phyloP scores from a whole-genome alignment of 2,797 vertebrate genomes.

The Microcaecilia unicolor region DNA sequence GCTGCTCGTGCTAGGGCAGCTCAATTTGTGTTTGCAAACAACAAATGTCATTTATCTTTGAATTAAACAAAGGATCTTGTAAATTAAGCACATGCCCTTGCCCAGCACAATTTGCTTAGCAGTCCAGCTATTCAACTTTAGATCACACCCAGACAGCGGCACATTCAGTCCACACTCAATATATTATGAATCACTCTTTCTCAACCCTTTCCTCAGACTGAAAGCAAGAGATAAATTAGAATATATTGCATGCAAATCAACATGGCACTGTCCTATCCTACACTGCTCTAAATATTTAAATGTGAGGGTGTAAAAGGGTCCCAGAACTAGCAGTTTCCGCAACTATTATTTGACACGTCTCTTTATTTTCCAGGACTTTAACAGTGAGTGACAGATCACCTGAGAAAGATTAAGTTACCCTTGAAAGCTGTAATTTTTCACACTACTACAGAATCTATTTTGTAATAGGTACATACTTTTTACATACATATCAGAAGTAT shows the following conservation, averaged over 20 bases:
- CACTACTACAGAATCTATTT: constrained; percentile 29
- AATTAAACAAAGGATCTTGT: constrained; percentile 56
- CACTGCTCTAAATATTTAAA: constrained; percentile 29
- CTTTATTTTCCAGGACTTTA: constrained; percentile 44
- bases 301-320: constrained; percentile 21
- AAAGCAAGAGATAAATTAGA: constrained; percentile 12
- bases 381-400: constrained; percentile 60
- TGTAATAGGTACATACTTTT: constrained; percentile 51
- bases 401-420: constrained; percentile 44
- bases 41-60: constrained; percentile 58
- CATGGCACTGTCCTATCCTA: constrained; percentile 17
- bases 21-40: constrained; percentile 43
- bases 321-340: constrained; percentile 44
- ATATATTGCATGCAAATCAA: constrained; percentile 19
- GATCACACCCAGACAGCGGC: constrained; percentile 24
- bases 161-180: constrained; percentile 19
- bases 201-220: constrained; percentile 5
- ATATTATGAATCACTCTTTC: not conserved
- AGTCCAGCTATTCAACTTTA: constrained; percentile 34
- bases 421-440: constrained; percentile 40
- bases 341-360: constrained; percentile 49
- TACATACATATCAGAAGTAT: constrained; percentile 50
- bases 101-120: constrained; percentile 51
- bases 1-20: constrained; percentile 33
- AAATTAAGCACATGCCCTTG: constrained; percentile 56